Conservation (phyloP, 2,888 invertebrate genomes). For the Monochamus alternatus region DNA sequence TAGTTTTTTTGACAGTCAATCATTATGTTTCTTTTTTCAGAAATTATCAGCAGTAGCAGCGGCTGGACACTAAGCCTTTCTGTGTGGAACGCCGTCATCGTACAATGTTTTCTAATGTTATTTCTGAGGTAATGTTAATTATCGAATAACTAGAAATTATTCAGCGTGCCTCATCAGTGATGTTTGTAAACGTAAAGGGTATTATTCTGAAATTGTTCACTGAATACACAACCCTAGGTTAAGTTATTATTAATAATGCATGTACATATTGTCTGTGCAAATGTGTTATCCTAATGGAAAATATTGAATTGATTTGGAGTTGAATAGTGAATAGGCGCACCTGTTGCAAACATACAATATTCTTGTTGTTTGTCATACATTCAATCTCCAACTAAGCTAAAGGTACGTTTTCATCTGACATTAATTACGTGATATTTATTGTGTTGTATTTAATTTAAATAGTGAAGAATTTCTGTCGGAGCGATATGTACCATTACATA, state of each 20-base stretch:
- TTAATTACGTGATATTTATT: too few relatives aligned
- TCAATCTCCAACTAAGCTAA: too few relatives aligned
- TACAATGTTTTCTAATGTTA: constrained; percentile 12
- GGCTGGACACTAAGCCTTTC: neutral
- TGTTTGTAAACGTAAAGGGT: constrained; percentile 39
- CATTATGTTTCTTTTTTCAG: constrained; percentile 35
- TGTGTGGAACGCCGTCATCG: neutral
- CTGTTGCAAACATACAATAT: too few relatives aligned
- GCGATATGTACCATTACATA: too few relatives aligned
- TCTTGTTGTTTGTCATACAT: too few relatives aligned
- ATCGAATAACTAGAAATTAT: constrained; percentile 32
- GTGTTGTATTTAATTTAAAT: too few relatives aligned
- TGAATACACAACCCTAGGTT: constrained; percentile 20
- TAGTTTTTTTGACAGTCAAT: too few relatives aligned
- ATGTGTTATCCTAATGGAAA: neutral
- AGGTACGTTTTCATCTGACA: too few relatives aligned
- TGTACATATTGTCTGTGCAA: neutral
- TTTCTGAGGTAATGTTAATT: constrained; percentile 46
- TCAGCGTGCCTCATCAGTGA: constrained; percentile 43
- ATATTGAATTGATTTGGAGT: neutral
- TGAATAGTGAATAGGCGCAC: too few relatives aligned
- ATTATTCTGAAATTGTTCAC: constrained; percentile 25
- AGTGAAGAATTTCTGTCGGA: too few relatives aligned
- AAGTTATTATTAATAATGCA: constrained; percentile 19
- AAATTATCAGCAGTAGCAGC: constrained; percentile 41